A percentile compares a stretch with the other conserved stretches of the same genome.
phyloP scores from a whole-genome alignment of 2,797 vertebrate genomes.

The Anguilla megastoma region DNA sequence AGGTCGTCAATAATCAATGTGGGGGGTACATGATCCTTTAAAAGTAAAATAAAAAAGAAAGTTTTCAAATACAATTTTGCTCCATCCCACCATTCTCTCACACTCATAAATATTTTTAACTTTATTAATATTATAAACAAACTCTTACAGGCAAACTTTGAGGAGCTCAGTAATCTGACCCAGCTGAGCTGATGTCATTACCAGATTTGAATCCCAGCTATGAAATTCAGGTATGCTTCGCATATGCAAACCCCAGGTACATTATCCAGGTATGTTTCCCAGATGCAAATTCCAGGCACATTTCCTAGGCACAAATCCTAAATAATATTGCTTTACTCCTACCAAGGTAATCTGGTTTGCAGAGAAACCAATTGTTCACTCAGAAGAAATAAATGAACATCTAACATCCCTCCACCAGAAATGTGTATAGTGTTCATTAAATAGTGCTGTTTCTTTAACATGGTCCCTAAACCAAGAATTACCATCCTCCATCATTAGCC shows the following conservation, averaged over 20 bases:
- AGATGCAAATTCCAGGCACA: no score
- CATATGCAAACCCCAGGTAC: no score
- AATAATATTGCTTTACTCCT: not conserved
- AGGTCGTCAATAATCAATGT: constrained; percentile 31
- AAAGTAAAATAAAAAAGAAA: not conserved
- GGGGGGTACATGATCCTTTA: constrained; percentile 17
- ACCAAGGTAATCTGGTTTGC: not conserved
- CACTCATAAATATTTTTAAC: not conserved
- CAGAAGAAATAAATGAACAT: not conserved
- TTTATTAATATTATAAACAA: no score
- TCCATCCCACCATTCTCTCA: not conserved
- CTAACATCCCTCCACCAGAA: not conserved
- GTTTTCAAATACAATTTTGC: not conserved
- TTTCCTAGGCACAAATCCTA: no score
- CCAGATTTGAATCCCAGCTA: no score
- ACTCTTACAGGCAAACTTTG: no score
- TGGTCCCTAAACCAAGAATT: not conserved
- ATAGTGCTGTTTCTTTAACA: not conserved
- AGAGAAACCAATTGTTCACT: not conserved
- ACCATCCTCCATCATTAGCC: not conserved
- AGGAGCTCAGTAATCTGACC: no score
- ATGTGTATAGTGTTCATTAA: not conserved
- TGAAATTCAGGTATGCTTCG: no score
- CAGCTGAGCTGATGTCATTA: no score
- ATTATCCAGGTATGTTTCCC: no score